Percentiles rank a stretch among this genome's conserved stretches.
phyloP scores from a whole-genome alignment of 2,888 invertebrate genomes.

The Syritta pipiens region DNA sequence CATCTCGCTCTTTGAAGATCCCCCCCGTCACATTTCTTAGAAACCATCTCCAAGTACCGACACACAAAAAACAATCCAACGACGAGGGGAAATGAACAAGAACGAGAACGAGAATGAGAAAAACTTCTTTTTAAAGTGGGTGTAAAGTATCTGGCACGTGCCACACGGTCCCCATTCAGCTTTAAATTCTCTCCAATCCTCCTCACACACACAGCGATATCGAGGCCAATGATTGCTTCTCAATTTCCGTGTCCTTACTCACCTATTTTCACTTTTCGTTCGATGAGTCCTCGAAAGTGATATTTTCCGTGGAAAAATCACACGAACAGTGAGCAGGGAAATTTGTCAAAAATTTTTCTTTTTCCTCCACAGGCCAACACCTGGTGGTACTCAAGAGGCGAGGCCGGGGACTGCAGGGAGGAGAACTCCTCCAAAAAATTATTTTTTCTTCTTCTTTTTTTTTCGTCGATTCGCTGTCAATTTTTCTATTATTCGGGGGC shows the following conservation, averaged over 20 bases:
- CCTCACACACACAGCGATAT: constrained; percentile 20
- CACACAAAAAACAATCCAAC: too few relatives aligned
- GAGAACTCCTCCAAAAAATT: constrained; percentile 14
- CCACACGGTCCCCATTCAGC: constrained; percentile 18
- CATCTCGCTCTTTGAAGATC: constrained; percentile 58
- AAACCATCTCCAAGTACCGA: constrained; percentile 27
- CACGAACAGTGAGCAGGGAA: constrained; percentile 42
- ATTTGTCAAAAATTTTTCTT: constrained; percentile 22
- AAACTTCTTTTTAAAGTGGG: constrained; percentile 43
- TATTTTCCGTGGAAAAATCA: constrained; percentile 6
- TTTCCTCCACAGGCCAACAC: constrained; percentile 2
- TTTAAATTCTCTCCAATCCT: not conserved
- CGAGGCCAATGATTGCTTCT: constrained; percentile 51
- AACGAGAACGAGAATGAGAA: not conserved
- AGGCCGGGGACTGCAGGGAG: not conserved
- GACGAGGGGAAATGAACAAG: too few relatives aligned
- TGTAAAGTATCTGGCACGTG: constrained; percentile 62
- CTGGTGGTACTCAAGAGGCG: constrained; percentile 4
- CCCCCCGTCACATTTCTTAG: constrained; percentile 11
- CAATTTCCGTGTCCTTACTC: constrained; percentile 44
- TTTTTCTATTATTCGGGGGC: constrained; percentile 14
- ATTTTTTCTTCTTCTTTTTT: constrained; percentile 13
- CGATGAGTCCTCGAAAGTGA: constrained; percentile 25
- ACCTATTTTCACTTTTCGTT: constrained; percentile 33
- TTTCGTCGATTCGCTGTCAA: constrained; percentile 18